These are phyloP conservation scores for Lepilemur ruficaudatus DNA, from an alignment of 2,797 vertebrate genomes.

Conservation along the genomic window DNA sequence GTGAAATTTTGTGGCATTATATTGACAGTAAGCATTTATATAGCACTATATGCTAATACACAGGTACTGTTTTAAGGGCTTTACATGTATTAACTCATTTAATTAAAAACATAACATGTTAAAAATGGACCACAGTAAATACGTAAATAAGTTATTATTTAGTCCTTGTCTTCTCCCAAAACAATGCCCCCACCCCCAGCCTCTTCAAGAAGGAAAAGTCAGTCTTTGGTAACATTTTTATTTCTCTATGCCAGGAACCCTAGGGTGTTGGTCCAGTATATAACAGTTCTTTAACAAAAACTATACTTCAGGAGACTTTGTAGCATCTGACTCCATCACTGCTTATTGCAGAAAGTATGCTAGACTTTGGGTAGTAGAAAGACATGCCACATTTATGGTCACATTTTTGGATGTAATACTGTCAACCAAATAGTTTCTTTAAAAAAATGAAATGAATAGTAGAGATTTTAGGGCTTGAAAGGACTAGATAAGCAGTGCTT, in stretches of 20 bases:
- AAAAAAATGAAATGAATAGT: constrained; percentile 59
- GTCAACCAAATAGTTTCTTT: constrained; percentile 60
- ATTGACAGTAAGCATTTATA: constrained; percentile 36
- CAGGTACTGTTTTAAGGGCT: constrained; percentile 17
- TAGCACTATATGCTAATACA: not conserved
- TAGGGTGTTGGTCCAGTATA: not conserved
- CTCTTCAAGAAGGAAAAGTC: constrained; percentile 28
- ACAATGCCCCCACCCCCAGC: not conserved
- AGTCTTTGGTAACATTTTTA: constrained; percentile 32
- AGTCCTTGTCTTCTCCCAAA: not conserved
- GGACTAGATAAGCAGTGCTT: constrained; percentile 73
- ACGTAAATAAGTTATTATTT: not conserved
- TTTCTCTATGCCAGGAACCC: constrained; percentile 44
- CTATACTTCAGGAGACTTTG: constrained; percentile 57
- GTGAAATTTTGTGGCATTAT: constrained; percentile 23
- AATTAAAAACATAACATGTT: constrained; percentile 46
- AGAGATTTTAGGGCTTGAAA: constrained; percentile 67
- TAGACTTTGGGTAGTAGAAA: constrained; percentile 54
- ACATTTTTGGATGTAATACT: constrained; percentile 50
- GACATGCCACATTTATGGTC: constrained; percentile 36
- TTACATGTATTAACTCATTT: constrained; percentile 27
- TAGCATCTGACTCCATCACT: constrained; percentile 42
- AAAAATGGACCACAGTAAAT: constrained; percentile 8
- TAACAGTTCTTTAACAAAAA: constrained; percentile 62
- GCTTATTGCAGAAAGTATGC: constrained; percentile 17